A percentile compares a stretch with the other conserved stretches of the same genome.
phyloP scores from a whole-genome alignment of 2,113 vertebrate genomes.

The Erinaceus europaeus region DNA sequence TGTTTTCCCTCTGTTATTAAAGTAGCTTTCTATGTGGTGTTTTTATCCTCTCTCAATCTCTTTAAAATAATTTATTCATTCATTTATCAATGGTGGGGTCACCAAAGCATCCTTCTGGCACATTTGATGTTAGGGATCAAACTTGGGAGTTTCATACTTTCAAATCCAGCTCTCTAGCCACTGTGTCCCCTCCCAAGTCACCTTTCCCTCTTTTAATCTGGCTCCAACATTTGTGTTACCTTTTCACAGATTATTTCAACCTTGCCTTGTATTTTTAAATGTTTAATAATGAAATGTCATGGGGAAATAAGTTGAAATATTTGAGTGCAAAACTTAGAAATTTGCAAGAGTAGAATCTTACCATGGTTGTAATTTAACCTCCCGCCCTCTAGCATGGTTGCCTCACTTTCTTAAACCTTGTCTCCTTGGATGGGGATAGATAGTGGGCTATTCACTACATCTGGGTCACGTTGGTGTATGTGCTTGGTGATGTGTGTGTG shows the following conservation, averaged over 20 bases:
- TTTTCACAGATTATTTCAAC: not conserved
- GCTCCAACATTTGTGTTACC: not conserved
- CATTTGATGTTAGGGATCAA: too few species aligned
- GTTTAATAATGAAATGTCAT: not conserved
- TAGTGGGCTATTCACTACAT: too few species aligned
- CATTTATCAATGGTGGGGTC: too few species aligned
- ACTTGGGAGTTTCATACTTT: too few species aligned
- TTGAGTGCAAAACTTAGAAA: not conserved
- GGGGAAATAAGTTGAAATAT: not conserved
- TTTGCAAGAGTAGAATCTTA: not conserved
- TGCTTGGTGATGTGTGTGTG: accelerated
- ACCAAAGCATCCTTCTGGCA: too few species aligned
- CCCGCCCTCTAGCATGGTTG: not conserved
- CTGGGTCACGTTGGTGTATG: not conserved
- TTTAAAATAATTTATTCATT: too few species aligned
- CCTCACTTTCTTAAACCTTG: not conserved
- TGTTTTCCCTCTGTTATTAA: too few species aligned
- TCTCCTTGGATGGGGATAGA: not conserved
- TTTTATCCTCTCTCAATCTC: too few species aligned
- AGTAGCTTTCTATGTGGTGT: too few species aligned
- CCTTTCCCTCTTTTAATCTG: not conserved
- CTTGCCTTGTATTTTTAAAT: not conserved
- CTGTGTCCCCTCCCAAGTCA: too few species aligned
- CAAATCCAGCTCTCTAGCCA: too few species aligned
- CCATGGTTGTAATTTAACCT: not conserved